These are phyloP conservation scores for Poeciliopsis occidentalis DNA, from an alignment of 2,113 vertebrate species.

Conservation along the genomic window DNA sequence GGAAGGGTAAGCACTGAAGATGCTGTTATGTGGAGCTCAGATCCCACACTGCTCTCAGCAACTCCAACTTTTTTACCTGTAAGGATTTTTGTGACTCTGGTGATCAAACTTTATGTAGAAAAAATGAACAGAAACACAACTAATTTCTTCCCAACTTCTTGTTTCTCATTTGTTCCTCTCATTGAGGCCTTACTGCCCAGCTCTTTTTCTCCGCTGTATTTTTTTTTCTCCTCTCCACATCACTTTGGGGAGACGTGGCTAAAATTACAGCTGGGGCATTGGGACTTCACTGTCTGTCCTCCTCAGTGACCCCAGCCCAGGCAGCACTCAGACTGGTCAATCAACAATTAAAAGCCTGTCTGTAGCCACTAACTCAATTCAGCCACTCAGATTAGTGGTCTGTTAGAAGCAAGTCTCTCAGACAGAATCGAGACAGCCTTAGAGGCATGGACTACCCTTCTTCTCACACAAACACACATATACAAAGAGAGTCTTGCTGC, in stretches of 20 bases:
- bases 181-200: slow-evolving; percentile 19
- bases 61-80: slow-evolving; percentile 19
- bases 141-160: slow-evolving; percentile 25
- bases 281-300: slow-evolving; percentile 74
- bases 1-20: slow-evolving; percentile 58
- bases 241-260: slow-evolving; percentile 39
- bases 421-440: slow-evolving; percentile 69
- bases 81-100: slow-evolving; percentile 29
- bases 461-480: slow-evolving; percentile 26
- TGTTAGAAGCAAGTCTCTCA: slow-evolving; percentile 59
- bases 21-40: slow-evolving; percentile 60
- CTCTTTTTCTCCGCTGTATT: slow-evolving; percentile 13
- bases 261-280: slow-evolving; percentile 78
- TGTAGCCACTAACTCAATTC: slow-evolving; percentile 81
- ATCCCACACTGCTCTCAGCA: slow-evolving; percentile 29
- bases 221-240: slow-evolving; percentile 1
- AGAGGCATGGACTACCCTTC: slow-evolving; percentile 41
- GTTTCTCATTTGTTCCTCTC: slow-evolving; percentile 14
- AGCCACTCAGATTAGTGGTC: slow-evolving; percentile 68
- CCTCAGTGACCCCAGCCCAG: slow-evolving; percentile 72
- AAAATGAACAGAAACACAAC: slow-evolving; percentile 5
- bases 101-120: slow-evolving; percentile 29
- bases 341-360: slow-evolving; percentile 83
- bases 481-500: slow-evolving; percentile 3
- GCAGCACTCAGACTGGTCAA: slow-evolving; percentile 82